phyloP scores from a whole-genome alignment of 2,888 invertebrate genomes.

The Melinopterus prodromus region DNA sequence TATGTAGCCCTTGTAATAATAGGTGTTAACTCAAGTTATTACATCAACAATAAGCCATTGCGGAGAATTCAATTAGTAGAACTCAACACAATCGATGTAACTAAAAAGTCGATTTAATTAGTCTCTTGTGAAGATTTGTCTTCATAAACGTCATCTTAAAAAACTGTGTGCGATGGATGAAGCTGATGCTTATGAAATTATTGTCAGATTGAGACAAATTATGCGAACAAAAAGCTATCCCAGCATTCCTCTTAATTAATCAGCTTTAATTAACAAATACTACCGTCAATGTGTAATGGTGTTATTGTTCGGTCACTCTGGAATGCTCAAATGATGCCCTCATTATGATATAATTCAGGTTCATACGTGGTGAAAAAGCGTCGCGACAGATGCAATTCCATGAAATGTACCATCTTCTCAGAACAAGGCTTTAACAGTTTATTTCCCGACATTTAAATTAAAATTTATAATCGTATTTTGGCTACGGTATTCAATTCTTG shows the following conservation, averaged over 20 bases:
- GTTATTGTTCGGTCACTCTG: not conserved
- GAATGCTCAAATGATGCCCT: not conserved
- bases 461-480: too few relatives aligned
- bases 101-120: not conserved
- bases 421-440: not conserved
- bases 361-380: not conserved
- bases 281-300: not conserved
- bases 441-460: too few relatives aligned
- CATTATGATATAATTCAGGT: not conserved
- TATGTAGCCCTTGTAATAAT: too few relatives aligned
- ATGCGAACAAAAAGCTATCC: not conserved
- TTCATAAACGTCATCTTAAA: not conserved
- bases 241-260: not conserved
- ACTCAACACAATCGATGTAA: not conserved
- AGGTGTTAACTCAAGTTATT: too few relatives aligned
- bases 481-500: too few relatives aligned
- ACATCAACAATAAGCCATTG: not conserved
- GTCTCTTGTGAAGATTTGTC: not conserved
- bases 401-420: not conserved
- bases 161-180: not conserved
- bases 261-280: not conserved
- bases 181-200: not conserved
- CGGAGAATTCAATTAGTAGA: not conserved
- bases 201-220: not conserved
- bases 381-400: not conserved